phyloP scores from a whole-genome alignment of 2,113 vertebrate genomes.

The Datnioides undecimradiatus region DNA sequence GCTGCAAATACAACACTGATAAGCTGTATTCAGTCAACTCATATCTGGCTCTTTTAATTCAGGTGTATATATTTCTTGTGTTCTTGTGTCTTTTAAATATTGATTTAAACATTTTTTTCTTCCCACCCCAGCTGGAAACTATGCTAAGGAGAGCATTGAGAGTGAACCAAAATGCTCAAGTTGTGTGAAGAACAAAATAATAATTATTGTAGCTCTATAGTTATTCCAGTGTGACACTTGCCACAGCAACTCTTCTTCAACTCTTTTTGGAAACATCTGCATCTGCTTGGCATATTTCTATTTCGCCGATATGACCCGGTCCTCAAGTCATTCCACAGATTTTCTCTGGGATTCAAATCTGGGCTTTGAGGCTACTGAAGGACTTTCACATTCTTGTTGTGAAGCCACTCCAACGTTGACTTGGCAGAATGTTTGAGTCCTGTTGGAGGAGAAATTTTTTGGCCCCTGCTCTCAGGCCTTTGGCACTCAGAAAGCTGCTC shows the following conservation, averaged over 20 bases:
- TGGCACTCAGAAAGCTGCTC: slow-evolving; percentile 53
- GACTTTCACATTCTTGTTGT: slow-evolving; percentile 62
- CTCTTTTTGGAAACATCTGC: slow-evolving; percentile 31
- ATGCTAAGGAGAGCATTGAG: too few relatives aligned
- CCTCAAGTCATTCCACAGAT: slow-evolving; percentile 45
- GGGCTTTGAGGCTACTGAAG: slow-evolving; percentile 37
- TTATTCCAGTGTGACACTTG: not conserved
- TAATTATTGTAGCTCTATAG: not conserved
- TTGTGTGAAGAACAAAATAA: too few relatives aligned
- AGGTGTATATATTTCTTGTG: too few relatives aligned
- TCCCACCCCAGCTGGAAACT: too few relatives aligned
- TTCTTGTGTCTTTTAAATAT: too few relatives aligned
- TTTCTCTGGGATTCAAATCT: slow-evolving; percentile 48
- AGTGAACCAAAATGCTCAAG: too few relatives aligned
- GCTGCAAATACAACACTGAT: too few relatives aligned
- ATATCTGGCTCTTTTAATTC: too few relatives aligned
- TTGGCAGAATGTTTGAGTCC: slow-evolving; percentile 56
- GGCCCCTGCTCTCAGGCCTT: slow-evolving; percentile 49
- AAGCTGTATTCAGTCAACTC: too few relatives aligned
- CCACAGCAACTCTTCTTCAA: not conserved
- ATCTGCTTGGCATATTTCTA: slow-evolving; percentile 3
- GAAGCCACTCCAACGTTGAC: slow-evolving; percentile 55
- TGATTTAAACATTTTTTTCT: too few relatives aligned
- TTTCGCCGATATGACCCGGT: slow-evolving; percentile 1
- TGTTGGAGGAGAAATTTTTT: slow-evolving; percentile 52